These are phyloP conservation scores for Hecatera dysodea DNA, from an alignment of 2,888 invertebrate species.

Conservation along the genomic window DNA sequence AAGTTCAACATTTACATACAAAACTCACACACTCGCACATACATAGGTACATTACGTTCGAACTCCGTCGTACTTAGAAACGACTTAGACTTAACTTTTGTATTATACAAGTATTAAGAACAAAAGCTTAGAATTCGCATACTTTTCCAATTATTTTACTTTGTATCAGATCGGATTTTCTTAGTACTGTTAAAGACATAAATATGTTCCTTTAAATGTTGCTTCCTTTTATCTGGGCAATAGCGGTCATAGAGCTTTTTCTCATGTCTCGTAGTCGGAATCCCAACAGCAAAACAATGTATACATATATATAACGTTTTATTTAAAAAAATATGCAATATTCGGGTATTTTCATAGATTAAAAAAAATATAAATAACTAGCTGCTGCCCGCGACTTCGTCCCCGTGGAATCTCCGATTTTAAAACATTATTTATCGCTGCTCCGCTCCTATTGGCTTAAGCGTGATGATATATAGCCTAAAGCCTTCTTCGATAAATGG, in stretches of 20 bases:
- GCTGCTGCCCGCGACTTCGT: too few species aligned
- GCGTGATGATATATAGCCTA: too few species aligned
- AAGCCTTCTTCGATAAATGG: too few species aligned
- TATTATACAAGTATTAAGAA: conserved; percentile 58
- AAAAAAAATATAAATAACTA: too few species aligned
- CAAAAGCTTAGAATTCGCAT: conserved; percentile 55
- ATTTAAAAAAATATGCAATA: too few species aligned
- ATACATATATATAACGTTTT: too few species aligned
- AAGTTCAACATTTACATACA: conserved; percentile 27
- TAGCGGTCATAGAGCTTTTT: neutral
- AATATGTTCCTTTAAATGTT: neutral
- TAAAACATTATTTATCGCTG: too few species aligned
- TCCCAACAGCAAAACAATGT: neutral
- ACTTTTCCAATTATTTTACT: conserved; percentile 62
- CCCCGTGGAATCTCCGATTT: too few species aligned
- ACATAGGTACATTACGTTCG: conserved; percentile 1
- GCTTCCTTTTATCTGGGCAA: neutral
- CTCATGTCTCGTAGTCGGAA: neutral
- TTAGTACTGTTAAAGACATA: conserved; percentile 6
- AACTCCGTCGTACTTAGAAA: conserved; percentile 53
- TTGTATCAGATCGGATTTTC: conserved; percentile 45
- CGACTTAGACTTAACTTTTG: conserved; percentile 58
- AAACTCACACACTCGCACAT: conserved; percentile 14
- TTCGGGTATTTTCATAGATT: too few species aligned
- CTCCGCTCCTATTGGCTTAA: too few species aligned